Evolutionary conservation across 2,797 vertebrate species (phyloP), one percentile per base, ranked within the genome.

Genomic region (Crenichthys baileyi): DNA sequence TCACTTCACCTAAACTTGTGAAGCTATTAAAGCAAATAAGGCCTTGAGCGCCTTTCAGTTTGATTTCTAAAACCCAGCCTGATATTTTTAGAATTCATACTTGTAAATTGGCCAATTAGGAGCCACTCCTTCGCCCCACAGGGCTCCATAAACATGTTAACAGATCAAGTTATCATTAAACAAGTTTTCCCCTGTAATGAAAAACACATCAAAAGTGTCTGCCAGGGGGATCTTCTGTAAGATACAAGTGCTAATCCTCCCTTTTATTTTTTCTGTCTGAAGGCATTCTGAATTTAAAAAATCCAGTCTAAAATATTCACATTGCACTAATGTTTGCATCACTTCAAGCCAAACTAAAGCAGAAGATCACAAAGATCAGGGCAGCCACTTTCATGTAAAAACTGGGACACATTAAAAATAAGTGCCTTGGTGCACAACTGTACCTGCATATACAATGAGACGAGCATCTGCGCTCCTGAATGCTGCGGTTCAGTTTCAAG

Each of bases 401-500:
- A 36, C 4, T 24, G 26, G 76, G 51, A 26, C 26, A 73, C 58
- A 48, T 55, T 13, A 50, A 36, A 70, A 29, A 58, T 51, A 31
- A 70, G 48, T 39, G 79, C 39, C 46, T 73, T 75, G 58, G 36
- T 70, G 73, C 26, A 63, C 22, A 73, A 78, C 79, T 77, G 68
- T 94, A 95, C 94, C 94, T 95, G 93, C 31, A 78, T 4, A 70
- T 7, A 61, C 87, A 86, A 48, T 89, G 82, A 48, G 81, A 87
- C 0, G 90, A 89, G 79, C 90, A 90, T 36, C 89, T 88, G 79
- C 65, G 88, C 83, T 94, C 93, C 80, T 88, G 89, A 84, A 95
- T 91, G 12, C 93, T 95, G 86, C 93, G 91, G 90, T 94, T 94
- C 58, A 94, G 89, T 82, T 91, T 93, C 90, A 95, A 72, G 1